Evolutionary conservation across 2,797 vertebrate genomes (phyloP), one percentile per base, ranked within the genome.

Genomic region (Acanthiza pusilla): DNA sequence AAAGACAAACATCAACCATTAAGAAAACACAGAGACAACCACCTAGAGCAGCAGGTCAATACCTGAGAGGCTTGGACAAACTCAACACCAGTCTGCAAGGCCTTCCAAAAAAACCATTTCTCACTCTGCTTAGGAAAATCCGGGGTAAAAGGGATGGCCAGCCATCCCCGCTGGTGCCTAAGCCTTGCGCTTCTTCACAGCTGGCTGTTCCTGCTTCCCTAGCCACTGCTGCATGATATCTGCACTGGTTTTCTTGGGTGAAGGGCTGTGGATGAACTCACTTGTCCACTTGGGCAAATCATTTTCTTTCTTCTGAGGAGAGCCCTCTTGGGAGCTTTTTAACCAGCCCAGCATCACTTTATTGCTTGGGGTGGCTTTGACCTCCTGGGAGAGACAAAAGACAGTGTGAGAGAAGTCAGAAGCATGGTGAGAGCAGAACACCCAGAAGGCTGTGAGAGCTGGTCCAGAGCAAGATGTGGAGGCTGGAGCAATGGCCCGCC

Each of bases 321-420:
- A 96, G 32, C 96, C 91, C 73, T 96, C 93, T 30, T 92, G 75
- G 42, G 89, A 85, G 50, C 87, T 98, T 89, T 97, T 97, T 91
- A 99, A 97, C 99, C 99, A 99, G 58, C 96, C 97, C 96, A 96
- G 96, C 99, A 99, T 99, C 97, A 79, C 97, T 96, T 98, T 98
- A 93, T 98, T 98, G 94, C 98, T 98, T n/a, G 97, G 97, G 42
- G 98, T 98, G 16, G 96, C 87, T 75, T 97, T 98, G 51, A 94
- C 77, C 76, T 98, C 98, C 99, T 99, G 48, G 48, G 58, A 63
- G 76, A 78, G 57, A 93, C 25, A 95, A 61, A 82, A 55, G 70
- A 80, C 14, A 76, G 53, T 1, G 9, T 68, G 74, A 72, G 45
- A 81, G 53, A 65, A 78, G 45, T 78, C 38, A 96, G 54, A 61